phyloP scores from a whole-genome alignment of 2,113 vertebrate genomes.

The Coreoperca whiteheadi region DNA sequence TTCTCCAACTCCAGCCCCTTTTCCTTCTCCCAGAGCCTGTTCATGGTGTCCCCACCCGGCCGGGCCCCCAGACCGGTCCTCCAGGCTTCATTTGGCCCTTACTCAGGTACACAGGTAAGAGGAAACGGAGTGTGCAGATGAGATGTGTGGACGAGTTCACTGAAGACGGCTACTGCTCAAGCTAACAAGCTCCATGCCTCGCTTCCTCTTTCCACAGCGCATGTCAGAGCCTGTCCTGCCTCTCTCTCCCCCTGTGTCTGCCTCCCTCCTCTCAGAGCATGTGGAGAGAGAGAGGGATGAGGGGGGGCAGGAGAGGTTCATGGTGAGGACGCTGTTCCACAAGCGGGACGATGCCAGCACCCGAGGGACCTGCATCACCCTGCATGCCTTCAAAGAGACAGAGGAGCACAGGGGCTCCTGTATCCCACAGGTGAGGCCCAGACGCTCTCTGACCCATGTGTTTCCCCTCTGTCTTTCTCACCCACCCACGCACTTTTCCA shows the following conservation, averaged over 20 bases:
- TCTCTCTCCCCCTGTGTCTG: conserved; percentile 58
- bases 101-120: conserved; percentile 79
- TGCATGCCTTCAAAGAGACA: conserved; percentile 83
- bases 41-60: conserved; percentile 66
- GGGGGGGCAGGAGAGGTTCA: conserved; percentile 49
- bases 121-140: neutral
- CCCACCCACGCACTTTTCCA: neutral
- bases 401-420: conserved; percentile 80
- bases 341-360: conserved; percentile 49
- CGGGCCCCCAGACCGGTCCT: conserved; percentile 53
- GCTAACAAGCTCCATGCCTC: neutral
- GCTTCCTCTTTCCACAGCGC: conserved; percentile 56
- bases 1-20: conserved; percentile 84
- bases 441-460: neutral
- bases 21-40: conserved; percentile 74
- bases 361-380: conserved; percentile 72
- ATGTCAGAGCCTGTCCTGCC: conserved; percentile 68
- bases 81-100: conserved; percentile 79
- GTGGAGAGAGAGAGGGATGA: conserved; percentile 63
- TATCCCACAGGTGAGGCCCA: conserved; percentile 70
- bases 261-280: conserved; percentile 76
- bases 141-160: neutral
- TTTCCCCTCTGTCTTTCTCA: neutral
- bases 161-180: neutral
- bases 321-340: conserved; percentile 77